Evolutionary conservation across 2,888 invertebrate genomes (phyloP), one percentile per base, ranked within the genome.

Genomic region (Carabus problematicus): DNA sequence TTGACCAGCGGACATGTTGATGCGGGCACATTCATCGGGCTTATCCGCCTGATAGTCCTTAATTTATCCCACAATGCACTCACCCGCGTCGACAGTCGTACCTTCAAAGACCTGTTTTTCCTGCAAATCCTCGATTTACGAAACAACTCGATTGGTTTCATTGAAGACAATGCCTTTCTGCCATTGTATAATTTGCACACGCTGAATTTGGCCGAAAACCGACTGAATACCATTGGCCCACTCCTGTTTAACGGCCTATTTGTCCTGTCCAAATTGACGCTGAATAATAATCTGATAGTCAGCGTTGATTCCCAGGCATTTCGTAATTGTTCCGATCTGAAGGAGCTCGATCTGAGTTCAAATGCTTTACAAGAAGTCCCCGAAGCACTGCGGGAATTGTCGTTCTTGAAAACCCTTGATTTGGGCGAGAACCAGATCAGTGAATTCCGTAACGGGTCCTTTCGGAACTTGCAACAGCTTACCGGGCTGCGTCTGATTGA

Each of bases 391-490:
- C 89, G 89, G 81, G 93, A 92, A 77, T 84, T 95, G 67, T 87
- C 91, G 59, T 91, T 94, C 80, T 83, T 97, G 72, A 93, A 94
- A 82, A 93, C 93, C 0, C 85, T 98, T 64, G 95, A 96, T 81
- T 85, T 98, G 77, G 95, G 95, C 60, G 95, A 96, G 82, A 98
- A 97, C 84, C 91, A 92, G 81, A 93, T 98, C 76, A 88, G 88
- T 47, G 87, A 88, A 63, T 91, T 98, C 74, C 88, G 86, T 77
- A 94, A 95, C 77, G 92, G 92, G 69, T 92, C 94, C 2, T 92
- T 97, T 78, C 89, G 88, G 78, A 93, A 94, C 79, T 84, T 97
- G 64, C 89, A 91, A 75, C 93, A 95, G 81, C 85, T 98, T 74
- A 94, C 93, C 66, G 93, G 94, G 14, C 84, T 98, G 70, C 87